These are phyloP conservation scores for Clostera curtula DNA, from an alignment of 2,888 invertebrate species.

Conservation along the genomic window DNA sequence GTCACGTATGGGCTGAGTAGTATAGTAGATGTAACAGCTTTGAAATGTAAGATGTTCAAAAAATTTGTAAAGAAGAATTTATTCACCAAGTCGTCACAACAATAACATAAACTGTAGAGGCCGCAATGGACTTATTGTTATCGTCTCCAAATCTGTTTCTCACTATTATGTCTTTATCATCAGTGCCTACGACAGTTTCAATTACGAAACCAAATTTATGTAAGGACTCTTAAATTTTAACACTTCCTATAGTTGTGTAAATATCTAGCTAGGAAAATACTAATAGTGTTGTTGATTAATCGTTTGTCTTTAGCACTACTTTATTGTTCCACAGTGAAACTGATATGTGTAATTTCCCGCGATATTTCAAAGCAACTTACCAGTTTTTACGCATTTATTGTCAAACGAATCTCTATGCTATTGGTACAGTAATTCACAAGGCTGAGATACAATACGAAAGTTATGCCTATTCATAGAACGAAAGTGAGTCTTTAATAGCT, in stretches of 20 bases:
- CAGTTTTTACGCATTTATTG: constrained; percentile 24
- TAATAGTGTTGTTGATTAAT: constrained; percentile 16
- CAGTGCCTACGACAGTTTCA: constrained; percentile 27
- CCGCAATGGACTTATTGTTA: constrained; percentile 43
- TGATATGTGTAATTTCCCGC: constrained; percentile 19
- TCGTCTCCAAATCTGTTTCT: constrained; percentile 31
- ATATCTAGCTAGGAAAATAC: too few relatives aligned
- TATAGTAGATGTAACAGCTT: constrained; percentile 3
- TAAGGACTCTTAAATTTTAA: constrained; percentile 4
- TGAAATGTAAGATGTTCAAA: constrained; percentile 8
- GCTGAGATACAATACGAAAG: too few relatives aligned
- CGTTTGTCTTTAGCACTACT: constrained; percentile 18
- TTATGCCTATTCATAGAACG: too few relatives aligned
- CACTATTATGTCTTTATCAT: constrained; percentile 39
- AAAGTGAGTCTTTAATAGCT: too few relatives aligned
- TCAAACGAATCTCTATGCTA: too few relatives aligned
- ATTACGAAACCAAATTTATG: constrained; percentile 1
- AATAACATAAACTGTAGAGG: constrained; percentile 13
- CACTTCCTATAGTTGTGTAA: too few relatives aligned
- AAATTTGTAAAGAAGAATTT: too few relatives aligned
- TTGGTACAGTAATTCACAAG: too few relatives aligned
- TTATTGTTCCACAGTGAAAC: constrained; percentile 12
- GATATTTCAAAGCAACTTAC: constrained; percentile 20
- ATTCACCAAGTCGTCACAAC: too few relatives aligned
- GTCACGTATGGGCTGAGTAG: too few relatives aligned